Percentiles rank a stretch among this genome's conserved stretches.
These are phyloP conservation scores for Trogon melanurus DNA, from an alignment of 2,113 vertebrate species.

Conservation along the genomic window DNA sequence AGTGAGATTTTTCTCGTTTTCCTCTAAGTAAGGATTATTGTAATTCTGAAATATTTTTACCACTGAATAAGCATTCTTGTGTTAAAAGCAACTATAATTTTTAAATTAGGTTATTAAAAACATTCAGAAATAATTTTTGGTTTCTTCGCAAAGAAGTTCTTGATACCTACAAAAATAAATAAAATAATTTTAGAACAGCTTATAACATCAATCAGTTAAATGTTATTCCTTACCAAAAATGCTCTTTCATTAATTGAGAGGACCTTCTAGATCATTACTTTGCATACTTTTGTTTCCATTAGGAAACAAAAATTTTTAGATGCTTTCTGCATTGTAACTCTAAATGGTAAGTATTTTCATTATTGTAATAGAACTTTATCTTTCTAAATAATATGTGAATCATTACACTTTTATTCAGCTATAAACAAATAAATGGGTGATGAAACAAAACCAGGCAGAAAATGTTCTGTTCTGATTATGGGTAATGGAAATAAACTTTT, in stretches of 20 bases:
- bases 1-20: background rate
- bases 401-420: background rate
- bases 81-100: slow-evolving; percentile 3
- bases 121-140: slow-evolving; percentile 5
- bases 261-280: background rate
- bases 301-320: background rate
- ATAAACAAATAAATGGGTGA: background rate
- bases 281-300: background rate
- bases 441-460: background rate
- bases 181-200: background rate
- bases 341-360: background rate
- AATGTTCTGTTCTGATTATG: background rate
- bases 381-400: background rate
- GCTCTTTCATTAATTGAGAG: background rate
- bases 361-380: background rate
- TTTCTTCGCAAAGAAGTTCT: background rate
- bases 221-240: background rate
- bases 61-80: background rate
- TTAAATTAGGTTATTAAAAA: slow-evolving; percentile 14
- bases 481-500: background rate
- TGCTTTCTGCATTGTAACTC: background rate
- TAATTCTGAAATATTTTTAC: slow-evolving; percentile 45
- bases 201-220: background rate
- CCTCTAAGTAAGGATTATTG: background rate
- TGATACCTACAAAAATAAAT: background rate